Evolutionary conservation across 53 echinoderm and acorn worm species (phyloP).

Genomic region (Holothuria leucospilota): DNA sequence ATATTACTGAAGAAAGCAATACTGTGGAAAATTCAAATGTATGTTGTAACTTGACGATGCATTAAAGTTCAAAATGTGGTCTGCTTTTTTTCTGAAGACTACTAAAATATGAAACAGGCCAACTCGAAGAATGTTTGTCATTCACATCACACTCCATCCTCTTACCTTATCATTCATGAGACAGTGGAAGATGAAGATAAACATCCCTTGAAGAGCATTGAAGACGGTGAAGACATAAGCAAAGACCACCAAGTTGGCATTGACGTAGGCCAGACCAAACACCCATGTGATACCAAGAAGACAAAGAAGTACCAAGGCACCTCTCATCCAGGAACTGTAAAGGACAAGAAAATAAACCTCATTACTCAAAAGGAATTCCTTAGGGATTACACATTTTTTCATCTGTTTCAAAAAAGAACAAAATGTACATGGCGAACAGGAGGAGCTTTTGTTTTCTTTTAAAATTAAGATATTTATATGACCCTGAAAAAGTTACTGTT

Average conservation of each 20-base stretch:
- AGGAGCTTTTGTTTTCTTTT: too few species aligned
- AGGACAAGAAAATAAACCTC: neutral
- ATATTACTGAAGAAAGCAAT: too few species aligned
- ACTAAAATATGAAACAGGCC: neutral
- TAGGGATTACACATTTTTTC: too few species aligned
- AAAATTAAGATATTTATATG: too few species aligned
- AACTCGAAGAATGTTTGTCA: neutral
- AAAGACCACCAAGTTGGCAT: constrained; percentile 70
- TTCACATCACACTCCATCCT: neutral
- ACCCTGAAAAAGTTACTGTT: too few species aligned
- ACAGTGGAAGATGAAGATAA: constrained; percentile 95
- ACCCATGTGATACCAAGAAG: constrained; percentile 95
- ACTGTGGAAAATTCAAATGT: too few species aligned
- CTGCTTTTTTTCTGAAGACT: too few species aligned
- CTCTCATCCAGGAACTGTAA: constrained; percentile 85
- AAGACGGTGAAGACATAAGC: constrained; percentile 97
- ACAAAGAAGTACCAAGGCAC: constrained; percentile 88
- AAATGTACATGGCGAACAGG: too few species aligned
- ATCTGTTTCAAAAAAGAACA: too few species aligned
- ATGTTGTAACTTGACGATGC: too few species aligned
- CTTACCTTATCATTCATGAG: constrained; percentile 98
- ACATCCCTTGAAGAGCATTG: constrained; percentile 86
- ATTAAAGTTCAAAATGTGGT: too few species aligned
- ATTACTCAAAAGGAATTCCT: neutral
- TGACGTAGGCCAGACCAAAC: constrained; percentile 88